These are phyloP conservation scores for Colletes latitarsis DNA, from an alignment of 1,140 invertebrate genomes.

Conservation along the genomic window DNA sequence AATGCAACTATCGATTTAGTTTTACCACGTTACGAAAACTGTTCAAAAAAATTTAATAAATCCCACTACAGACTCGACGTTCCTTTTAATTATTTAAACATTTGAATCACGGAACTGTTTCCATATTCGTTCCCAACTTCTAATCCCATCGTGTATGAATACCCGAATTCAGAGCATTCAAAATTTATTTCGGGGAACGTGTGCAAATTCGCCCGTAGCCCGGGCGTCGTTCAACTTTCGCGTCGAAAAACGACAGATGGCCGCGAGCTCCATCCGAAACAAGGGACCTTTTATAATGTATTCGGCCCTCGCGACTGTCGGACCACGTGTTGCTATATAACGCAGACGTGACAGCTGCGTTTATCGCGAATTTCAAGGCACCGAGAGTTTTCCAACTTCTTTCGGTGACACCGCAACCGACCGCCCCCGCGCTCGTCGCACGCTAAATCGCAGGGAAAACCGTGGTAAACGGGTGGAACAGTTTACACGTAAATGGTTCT, in stretches of 20 bases:
- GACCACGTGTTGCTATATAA: slow-evolving; percentile 72
- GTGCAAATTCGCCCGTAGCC: background rate
- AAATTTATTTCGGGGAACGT: slow-evolving; percentile 6
- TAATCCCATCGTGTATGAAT: background rate
- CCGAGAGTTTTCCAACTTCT: slow-evolving; percentile 11
- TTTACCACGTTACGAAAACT: too few relatives aligned
- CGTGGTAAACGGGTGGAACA: background rate
- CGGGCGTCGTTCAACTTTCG: slow-evolving; percentile 5
- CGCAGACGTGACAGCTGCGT: slow-evolving; percentile 62
- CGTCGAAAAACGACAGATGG: slow-evolving; percentile 58
- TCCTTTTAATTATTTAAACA: too few relatives aligned
- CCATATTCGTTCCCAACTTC: too few relatives aligned
- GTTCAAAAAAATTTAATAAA: too few relatives aligned
- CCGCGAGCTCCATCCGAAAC: slow-evolving; percentile 46
- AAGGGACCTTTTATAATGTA: slow-evolving; percentile 69
- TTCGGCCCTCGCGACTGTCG: slow-evolving; percentile 69
- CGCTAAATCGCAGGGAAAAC: background rate
- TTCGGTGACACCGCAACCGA: background rate
- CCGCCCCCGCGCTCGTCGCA: background rate
- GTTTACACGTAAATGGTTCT: slow-evolving; percentile 22
- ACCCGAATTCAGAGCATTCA: too few relatives aligned
- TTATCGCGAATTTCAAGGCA: slow-evolving; percentile 62
- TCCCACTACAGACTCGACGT: too few relatives aligned
- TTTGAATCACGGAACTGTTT: too few relatives aligned
- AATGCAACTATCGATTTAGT: too few relatives aligned